These are phyloP conservation scores for Altica lythri DNA, from an alignment of 2,888 invertebrate species.

Conservation along the genomic window DNA sequence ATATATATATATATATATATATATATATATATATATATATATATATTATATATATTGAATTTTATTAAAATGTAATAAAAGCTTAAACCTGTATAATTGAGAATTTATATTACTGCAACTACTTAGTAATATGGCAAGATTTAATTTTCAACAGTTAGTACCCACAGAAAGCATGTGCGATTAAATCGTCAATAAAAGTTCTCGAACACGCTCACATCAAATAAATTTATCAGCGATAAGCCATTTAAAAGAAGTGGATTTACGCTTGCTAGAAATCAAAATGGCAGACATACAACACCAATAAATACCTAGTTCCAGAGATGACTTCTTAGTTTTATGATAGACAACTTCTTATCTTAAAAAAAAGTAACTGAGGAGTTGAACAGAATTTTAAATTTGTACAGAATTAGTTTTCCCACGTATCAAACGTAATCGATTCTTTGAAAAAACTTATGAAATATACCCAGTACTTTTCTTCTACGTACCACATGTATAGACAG, in stretches of 20 bases:
- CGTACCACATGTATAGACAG: conserved; percentile 27
- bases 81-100: too few relatives aligned
- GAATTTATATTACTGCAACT: too few relatives aligned
- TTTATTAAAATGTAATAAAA: too few relatives aligned
- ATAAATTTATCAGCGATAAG: conserved; percentile 18
- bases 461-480: conserved; percentile 27
- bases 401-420: conserved; percentile 50
- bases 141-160: too few relatives aligned
- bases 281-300: conserved; percentile 43
- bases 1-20: too few relatives aligned
- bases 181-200: conserved; percentile 16
- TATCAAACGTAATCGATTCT: conserved; percentile 44
- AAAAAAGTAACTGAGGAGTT: conserved; percentile 38
- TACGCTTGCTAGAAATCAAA: conserved; percentile 39
- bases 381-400: conserved; percentile 50
- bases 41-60: too few relatives aligned
- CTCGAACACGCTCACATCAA: conserved; percentile 10
- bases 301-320: conserved; percentile 47
- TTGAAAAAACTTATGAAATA: conserved; percentile 40
- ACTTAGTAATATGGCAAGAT: too few relatives aligned
- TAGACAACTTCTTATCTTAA: conserved; percentile 34
- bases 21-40: too few relatives aligned
- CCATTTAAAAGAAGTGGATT: conserved; percentile 33
- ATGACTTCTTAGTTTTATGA: conserved; percentile 46
- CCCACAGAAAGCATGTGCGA: conserved; percentile 5